Percentiles rank a stretch among this genome's conserved stretches.
Evolutionary conservation across 2,888 invertebrate species (phyloP).

Genomic region (Iphiclides podalirius): DNA sequence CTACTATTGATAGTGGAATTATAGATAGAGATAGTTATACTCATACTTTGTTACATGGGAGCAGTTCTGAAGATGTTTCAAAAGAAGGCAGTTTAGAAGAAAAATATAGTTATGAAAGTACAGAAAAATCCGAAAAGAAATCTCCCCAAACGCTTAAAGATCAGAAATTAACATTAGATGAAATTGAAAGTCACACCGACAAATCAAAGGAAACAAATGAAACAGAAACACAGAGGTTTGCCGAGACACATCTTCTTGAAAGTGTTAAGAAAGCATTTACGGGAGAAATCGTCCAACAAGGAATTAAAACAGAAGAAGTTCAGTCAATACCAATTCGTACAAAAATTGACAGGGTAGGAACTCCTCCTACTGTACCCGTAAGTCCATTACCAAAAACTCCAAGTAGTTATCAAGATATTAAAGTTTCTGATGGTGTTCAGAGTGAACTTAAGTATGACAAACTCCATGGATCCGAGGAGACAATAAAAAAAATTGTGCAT

Average conservation of each 20-base stretch:
- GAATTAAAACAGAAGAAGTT: constrained; percentile 61
- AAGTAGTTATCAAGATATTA: constrained; percentile 58
- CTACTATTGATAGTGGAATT: constrained; percentile 43
- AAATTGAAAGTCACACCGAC: no score
- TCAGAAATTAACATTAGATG: no score
- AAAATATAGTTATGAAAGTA: constrained; percentile 65
- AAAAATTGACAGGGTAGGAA: constrained; percentile 67
- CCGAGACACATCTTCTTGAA: constrained; percentile 45
- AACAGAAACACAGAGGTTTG: background rate
- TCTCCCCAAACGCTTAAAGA: background rate
- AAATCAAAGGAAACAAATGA: no score
- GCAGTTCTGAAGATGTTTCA: constrained; percentile 67
- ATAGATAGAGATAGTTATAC: constrained; percentile 42
- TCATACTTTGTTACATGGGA: constrained; percentile 44
- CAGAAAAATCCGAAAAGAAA: constrained; percentile 56
- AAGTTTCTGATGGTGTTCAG: constrained; percentile 62
- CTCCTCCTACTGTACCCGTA: constrained; percentile 85
- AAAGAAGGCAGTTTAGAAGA: constrained; percentile 70
- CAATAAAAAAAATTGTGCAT: constrained; percentile 72
- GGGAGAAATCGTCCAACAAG: constrained; percentile 63
- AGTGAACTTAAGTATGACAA: constrained; percentile 65
- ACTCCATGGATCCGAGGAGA: constrained; percentile 66
- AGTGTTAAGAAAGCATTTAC: constrained; percentile 64
- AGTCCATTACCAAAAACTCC: constrained; percentile 79
- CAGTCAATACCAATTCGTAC: constrained; percentile 44